Evolutionary conservation across 2,113 vertebrate species (phyloP).

Genomic region (Tautogolabrus adspersus): DNA sequence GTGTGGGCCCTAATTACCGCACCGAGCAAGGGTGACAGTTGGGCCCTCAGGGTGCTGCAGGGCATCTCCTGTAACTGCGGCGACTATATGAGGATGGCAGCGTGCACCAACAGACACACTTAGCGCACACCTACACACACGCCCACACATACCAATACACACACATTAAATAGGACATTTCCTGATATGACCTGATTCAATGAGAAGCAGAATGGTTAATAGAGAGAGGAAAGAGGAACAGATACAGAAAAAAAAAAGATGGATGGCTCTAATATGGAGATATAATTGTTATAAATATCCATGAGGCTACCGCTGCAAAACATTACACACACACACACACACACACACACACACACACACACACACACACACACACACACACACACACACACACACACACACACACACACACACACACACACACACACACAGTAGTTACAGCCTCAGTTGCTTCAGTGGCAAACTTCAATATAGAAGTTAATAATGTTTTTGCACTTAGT

Average conservation of each 20-base stretch:
- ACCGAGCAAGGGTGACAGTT: constrained; percentile 81
- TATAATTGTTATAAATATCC: constrained; percentile 52
- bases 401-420: too few relatives aligned
- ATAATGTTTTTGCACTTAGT: constrained; percentile 39
- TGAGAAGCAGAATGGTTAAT: constrained; percentile 56
- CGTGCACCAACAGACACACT: constrained; percentile 2
- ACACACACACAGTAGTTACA: constrained; percentile 1
- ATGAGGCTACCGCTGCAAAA: constrained; percentile 32
- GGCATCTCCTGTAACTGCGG: constrained; percentile 80
- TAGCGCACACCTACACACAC: constrained; percentile 9
- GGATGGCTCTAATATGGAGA: constrained; percentile 26
- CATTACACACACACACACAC: constrained; percentile 11
- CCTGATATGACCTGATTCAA: constrained; percentile 82
- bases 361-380: too few relatives aligned
- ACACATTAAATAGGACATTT: constrained; percentile 78
- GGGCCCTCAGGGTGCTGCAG: constrained; percentile 78
- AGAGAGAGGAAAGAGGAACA: constrained; percentile 37
- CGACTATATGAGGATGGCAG: constrained; percentile 73
- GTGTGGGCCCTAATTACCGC: constrained; percentile 79
- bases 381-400: too few relatives aligned
- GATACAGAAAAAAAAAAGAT: constrained; percentile 35
- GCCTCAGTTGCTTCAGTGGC: constrained; percentile 11
- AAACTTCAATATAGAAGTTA: constrained; percentile 41
- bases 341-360: background rate
- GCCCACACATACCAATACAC: constrained; percentile 23